phyloP scores from a whole-genome alignment of 2,888 invertebrate species.

The Ormia ochracea region DNA sequence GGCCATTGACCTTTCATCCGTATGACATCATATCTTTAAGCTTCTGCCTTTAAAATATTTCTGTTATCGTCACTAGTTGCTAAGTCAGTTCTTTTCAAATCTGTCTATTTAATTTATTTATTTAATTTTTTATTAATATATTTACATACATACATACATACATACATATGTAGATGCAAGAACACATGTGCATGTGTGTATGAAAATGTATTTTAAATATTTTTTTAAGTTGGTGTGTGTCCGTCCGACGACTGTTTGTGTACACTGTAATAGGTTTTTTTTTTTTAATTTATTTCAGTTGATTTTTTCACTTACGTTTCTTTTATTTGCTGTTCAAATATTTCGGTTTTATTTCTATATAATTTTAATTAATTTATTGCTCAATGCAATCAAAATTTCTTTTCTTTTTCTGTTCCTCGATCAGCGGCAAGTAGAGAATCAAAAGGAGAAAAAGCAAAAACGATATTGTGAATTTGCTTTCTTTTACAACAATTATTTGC shows the following conservation, averaged over 20 bases:
- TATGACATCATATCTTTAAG: not conserved
- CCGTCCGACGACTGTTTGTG: not conserved
- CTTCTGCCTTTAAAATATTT: not conserved
- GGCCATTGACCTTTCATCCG: not conserved
- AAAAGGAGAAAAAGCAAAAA: not conserved
- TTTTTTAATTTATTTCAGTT: constrained; percentile 28
- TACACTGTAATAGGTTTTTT: constrained; percentile 4
- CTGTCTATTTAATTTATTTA: constrained; percentile 31
- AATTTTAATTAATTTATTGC: constrained; percentile 53
- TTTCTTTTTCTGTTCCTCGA: constrained; percentile 3
- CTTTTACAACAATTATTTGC: constrained; percentile 24
- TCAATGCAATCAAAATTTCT: constrained; percentile 40
- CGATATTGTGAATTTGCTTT: constrained; percentile 38
- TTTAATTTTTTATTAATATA: not conserved
- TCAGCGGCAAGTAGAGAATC: not conserved
- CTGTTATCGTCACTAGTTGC: constrained; percentile 47
- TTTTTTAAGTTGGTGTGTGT: not conserved
- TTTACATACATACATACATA: not conserved
- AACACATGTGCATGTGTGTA: not conserved
- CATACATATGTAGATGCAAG: not conserved
- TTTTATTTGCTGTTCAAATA: not conserved
- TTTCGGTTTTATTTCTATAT: constrained; percentile 5
- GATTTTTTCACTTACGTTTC: constrained; percentile 11
- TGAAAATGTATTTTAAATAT: not conserved
- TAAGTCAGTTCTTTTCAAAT: constrained; percentile 41